Base-by-base conservation (phyloP, 2,888 invertebrate species). In the Hemicrepidius hirtus region DNA sequence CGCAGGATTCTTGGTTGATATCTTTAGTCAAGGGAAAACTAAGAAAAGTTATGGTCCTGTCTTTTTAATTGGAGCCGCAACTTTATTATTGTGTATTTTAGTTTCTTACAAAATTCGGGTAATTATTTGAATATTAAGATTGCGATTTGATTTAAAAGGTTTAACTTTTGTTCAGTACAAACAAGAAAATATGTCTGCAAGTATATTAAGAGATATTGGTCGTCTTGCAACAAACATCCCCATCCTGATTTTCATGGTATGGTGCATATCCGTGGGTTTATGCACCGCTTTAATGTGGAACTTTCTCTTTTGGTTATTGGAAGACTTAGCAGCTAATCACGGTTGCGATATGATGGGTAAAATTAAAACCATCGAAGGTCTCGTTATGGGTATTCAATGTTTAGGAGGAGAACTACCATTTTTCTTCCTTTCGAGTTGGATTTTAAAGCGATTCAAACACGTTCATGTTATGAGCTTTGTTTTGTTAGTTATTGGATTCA, bases 241-340 rank as follows among this genome's bases (percentile, higher is more conserved):
- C 0, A 91, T 96, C 18, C 83, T 94, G 6, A 86, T 94, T 1
- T 97, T 96, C 83, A 88, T 94, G 68, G 73, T 93, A 16, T 95
- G 96, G 92, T 94, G 96, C 68, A 90, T 95, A 73, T 90, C 90
- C 1, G 92, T 95, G 21, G 97, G 97, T 0, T 88, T 96, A 76
- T 93, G 95, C 80, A 96, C 95, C 0, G 96, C 95, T 0, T 86
- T 96, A 0, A 87, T 96, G 20, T 97, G 97, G 95, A 92, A 95
- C 79, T 97, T 96, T 83, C 87, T 97, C 0, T 95, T 96, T 83
- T 96, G 95, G 94, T 91, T 94, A 77, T 86, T 95, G 12, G 95
- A 96, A 84, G 93, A 94, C 75, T 86, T 96, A 66, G 91, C 92
- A 0, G 82, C 81, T 3, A 84, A 82, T 0, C 84, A 85, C 68